These are phyloP conservation scores for Standfussiana lucernea DNA, from an alignment of 2,888 invertebrate species.

Conservation along the genomic window DNA sequence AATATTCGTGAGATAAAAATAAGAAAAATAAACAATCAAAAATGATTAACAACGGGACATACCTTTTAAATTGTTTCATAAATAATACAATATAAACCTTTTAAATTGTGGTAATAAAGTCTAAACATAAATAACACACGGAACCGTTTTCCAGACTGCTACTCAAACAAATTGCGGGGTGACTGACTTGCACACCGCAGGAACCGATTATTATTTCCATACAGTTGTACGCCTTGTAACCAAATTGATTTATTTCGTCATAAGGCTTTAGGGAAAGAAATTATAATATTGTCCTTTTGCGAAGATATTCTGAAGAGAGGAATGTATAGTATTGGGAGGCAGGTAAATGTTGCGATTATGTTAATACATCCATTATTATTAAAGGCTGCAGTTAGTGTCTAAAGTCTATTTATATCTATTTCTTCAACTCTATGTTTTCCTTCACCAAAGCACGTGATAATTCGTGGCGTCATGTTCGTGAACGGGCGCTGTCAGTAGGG, in stretches of 20 bases:
- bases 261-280: conserved; percentile 29
- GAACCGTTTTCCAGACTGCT: conserved; percentile 33
- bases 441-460: no score
- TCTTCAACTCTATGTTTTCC: no score
- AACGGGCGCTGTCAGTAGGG: no score
- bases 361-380: not conserved
- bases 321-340: not conserved
- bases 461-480: no score
- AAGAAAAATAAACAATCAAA: not conserved
- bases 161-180: conserved; percentile 58
- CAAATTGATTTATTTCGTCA: conserved; percentile 65
- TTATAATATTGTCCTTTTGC: conserved; percentile 46
- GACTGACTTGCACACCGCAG: conserved; percentile 48
- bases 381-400: not conserved
- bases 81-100: no score
- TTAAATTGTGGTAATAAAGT: conserved; percentile 30
- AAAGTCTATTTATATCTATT: not conserved
- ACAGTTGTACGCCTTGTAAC: conserved; percentile 46
- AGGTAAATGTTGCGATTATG: not conserved
- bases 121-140: conserved; percentile 30
- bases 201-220: conserved; percentile 52
- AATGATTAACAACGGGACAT: not conserved
- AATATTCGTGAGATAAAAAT: not conserved
- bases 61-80: conserved; percentile 20
- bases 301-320: conserved; percentile 12